A percentile compares a stretch with the other conserved stretches of the same genome.
Conservation (phyloP, 1,140 invertebrate species). For the Tetramorium simillimum region DNA sequence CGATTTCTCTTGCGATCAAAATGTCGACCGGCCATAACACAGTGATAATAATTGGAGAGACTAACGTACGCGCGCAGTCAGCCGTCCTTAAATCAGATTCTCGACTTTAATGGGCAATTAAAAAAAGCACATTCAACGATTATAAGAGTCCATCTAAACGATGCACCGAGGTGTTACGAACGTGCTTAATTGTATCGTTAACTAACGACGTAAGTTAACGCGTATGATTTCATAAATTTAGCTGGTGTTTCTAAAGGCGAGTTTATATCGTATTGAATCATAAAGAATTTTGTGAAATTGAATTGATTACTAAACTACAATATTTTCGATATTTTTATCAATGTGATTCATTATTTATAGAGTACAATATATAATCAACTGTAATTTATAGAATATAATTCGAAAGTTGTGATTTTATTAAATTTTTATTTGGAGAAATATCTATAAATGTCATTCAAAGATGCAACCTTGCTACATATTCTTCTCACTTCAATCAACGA, state of each 20-base stretch:
- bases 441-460: neutral
- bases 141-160: conserved; percentile 39
- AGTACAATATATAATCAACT: neutral
- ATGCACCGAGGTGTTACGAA: neutral
- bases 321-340: neutral
- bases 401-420: neutral
- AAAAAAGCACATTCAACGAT: conserved; percentile 25
- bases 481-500: neutral
- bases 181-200: conserved; percentile 46
- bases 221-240: neutral
- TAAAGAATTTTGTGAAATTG: neutral
- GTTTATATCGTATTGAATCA: neutral
- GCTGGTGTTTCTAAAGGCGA: neutral
- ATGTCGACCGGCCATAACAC: conserved; percentile 10
- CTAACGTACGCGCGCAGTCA: neutral
- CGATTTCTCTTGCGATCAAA: conserved; percentile 3
- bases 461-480: neutral
- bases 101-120: conserved; percentile 45
- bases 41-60: conserved; percentile 16
- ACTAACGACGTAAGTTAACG: neutral
- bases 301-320: neutral
- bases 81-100: neutral
- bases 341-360: neutral
- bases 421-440: neutral
- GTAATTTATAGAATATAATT: neutral